Evolutionary conservation across 2,113 vertebrate genomes (phyloP).

Genomic region (Pedionomus torquatus): DNA sequence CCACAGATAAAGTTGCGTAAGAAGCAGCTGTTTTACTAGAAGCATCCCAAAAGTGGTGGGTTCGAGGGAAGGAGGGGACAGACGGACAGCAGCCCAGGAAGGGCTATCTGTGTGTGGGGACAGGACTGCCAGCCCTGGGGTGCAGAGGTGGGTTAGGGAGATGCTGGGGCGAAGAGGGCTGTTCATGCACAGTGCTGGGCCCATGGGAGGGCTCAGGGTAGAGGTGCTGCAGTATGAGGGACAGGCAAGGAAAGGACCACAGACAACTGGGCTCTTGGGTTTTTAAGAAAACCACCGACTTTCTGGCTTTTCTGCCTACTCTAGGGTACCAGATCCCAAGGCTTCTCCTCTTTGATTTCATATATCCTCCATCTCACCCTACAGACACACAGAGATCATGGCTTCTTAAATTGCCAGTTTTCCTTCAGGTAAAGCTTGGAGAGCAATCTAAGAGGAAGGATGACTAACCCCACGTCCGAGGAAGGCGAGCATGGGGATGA

Average conservation of each 20-base stretch:
- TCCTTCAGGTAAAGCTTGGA: not conserved
- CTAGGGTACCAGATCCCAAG: not conserved
- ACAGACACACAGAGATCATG: not conserved
- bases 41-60: not conserved
- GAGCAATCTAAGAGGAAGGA: not conserved
- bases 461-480: constrained; percentile 88
- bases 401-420: not conserved
- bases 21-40: not conserved
- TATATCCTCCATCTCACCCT: not conserved
- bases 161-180: not conserved
- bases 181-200: not conserved
- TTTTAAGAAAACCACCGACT: not conserved
- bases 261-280: not conserved
- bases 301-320: not conserved
- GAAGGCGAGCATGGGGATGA: constrained; percentile 86
- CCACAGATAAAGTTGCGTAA: not conserved
- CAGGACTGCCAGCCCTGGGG: not conserved
- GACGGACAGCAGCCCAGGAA: not conserved
- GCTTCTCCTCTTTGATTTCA: not conserved
- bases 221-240: not conserved
- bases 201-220: fast-evolving
- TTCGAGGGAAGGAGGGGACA: not conserved
- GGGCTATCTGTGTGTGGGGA: fast-evolving
- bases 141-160: fast-evolving
- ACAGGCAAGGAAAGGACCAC: not conserved